A percentile compares a stretch with the other conserved stretches of the same genome.
Evolutionary conservation across 1,140 invertebrate species (phyloP).

Genomic region (Brachionus sp.): DNA sequence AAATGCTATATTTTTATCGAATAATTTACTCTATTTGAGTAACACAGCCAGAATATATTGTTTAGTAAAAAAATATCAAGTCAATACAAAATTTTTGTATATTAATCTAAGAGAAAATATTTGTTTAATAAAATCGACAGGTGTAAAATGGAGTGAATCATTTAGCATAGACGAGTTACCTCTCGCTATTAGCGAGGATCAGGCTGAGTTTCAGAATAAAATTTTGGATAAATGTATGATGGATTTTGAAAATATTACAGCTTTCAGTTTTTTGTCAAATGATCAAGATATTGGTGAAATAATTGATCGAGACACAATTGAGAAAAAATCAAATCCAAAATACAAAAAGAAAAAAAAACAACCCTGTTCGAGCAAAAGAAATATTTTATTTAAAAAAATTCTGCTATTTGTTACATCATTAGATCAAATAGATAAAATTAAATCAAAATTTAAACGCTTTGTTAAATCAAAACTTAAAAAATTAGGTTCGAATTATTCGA

Average conservation of each 20-base stretch:
- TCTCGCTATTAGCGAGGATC: neutral
- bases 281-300: neutral
- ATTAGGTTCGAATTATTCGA: neutral
- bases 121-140: neutral
- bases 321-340: neutral
- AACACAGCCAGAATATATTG: neutral
- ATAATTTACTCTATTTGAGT: slow-evolving; percentile 23
- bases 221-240: neutral
- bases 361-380: neutral
- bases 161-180: neutral
- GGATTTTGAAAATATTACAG: neutral
- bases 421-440: neutral
- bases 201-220: neutral
- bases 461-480: neutral
- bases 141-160: neutral
- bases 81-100: neutral
- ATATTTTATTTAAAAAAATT: neutral
- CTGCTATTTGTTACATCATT: neutral
- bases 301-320: neutral
- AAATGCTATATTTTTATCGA: slow-evolving; percentile 26
- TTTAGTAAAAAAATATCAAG: neutral
- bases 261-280: neutral
- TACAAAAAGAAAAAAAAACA: neutral
- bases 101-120: slow-evolving; percentile 6
- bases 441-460: neutral